Conservation (phyloP, 2,888 invertebrate species). For the Caenorhabditis sp. region DNA sequence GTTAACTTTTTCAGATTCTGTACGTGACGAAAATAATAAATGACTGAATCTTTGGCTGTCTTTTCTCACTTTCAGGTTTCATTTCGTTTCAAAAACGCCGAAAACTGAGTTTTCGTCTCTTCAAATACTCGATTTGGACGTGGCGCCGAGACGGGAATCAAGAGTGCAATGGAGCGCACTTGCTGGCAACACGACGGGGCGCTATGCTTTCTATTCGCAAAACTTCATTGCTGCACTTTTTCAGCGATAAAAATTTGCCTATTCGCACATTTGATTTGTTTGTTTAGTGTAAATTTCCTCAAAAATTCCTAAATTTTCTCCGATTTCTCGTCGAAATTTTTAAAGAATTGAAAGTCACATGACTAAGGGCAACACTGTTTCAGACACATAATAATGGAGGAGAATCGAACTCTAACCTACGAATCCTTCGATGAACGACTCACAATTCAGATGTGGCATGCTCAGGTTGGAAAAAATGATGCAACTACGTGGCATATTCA, state of each 20-base stretch:
- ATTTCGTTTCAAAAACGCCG: neutral
- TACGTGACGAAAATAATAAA: slow-evolving; percentile 46
- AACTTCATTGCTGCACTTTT: slow-evolving; percentile 40
- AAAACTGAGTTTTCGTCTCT: neutral
- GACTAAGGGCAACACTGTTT: neutral
- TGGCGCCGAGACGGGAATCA: neutral
- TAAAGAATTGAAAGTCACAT: neutral
- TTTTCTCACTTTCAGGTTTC: neutral
- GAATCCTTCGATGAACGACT: slow-evolving; percentile 31
- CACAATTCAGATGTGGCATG: slow-evolving; percentile 45
- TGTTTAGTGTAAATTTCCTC: slow-evolving; percentile 7
- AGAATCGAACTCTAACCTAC: slow-evolving; percentile 14
- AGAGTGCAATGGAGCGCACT: slow-evolving; percentile 15
- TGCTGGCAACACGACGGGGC: neutral
- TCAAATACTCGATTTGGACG: neutral
- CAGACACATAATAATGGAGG: slow-evolving; percentile 46
- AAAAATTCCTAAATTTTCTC: slow-evolving; percentile 1
- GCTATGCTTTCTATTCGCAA: neutral
- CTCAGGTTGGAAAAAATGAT: slow-evolving; percentile 27
- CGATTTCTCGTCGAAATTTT: neutral
- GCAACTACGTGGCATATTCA: neutral
- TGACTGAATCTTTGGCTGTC: neutral
- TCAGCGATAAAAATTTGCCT: slow-evolving; percentile 14
- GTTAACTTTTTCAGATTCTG: slow-evolving; percentile 34
- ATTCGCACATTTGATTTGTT: slow-evolving; percentile 11